Conservation (phyloP, 2,888 invertebrate genomes). For the Acrobasis repandana region DNA sequence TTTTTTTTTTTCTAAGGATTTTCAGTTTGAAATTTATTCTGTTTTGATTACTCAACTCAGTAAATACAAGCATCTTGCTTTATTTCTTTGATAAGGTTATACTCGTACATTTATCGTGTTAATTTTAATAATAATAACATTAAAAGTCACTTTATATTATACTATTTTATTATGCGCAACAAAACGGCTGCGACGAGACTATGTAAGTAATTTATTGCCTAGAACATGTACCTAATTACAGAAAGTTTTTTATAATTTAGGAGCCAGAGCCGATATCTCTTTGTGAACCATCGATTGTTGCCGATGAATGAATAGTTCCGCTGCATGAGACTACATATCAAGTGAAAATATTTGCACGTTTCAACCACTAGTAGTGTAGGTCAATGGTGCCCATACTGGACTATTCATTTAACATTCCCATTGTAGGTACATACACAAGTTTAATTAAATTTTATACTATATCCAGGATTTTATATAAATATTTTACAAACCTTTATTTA, state of each 20-base stretch:
- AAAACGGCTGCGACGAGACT: conserved; percentile 76
- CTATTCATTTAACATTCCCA: background rate
- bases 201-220: conserved; percentile 76
- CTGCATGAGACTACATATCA: conserved; percentile 68
- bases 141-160: conserved; percentile 37
- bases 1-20: background rate
- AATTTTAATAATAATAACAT: conserved; percentile 2
- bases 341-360: conserved; percentile 63
- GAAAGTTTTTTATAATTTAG: conserved; percentile 59
- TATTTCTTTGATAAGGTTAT: background rate
- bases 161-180: conserved; percentile 69
- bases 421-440: background rate
- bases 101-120: background rate
- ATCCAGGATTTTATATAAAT: background rate
- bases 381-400: conserved; percentile 25
- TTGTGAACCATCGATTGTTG: conserved; percentile 64
- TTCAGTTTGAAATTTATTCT: background rate
- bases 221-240: conserved; percentile 65
- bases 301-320: conserved; percentile 65
- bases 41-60: background rate
- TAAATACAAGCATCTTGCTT: background rate
- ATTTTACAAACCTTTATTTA: background rate
- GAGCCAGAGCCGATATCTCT: conserved; percentile 54
- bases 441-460: background rate
- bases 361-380: conserved; percentile 58